A percentile compares a stretch with the other conserved stretches of the same genome.
phyloP scores from a whole-genome alignment of 2,888 invertebrate species.

The Xylophagus ater region DNA sequence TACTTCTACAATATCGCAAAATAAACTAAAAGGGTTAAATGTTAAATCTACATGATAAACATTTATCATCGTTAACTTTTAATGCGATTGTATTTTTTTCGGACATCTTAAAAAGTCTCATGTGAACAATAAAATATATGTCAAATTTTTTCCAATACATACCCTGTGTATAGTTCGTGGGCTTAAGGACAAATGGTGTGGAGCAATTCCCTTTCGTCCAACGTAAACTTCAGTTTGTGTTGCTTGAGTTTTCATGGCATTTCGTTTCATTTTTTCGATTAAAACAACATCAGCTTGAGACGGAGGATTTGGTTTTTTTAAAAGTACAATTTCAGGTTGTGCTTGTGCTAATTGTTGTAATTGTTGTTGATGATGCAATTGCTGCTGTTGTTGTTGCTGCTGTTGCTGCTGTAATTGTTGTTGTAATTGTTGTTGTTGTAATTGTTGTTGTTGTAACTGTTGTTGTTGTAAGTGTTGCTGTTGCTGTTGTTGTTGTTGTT shows the following conservation, averaged over 20 bases:
- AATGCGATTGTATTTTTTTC: too few species aligned
- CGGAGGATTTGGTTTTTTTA: not conserved
- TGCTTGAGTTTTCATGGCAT: slow-evolving; percentile 82
- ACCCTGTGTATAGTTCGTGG: slow-evolving; percentile 73
- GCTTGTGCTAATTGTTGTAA: slow-evolving; percentile 23
- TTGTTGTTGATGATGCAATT: slow-evolving; percentile 21
- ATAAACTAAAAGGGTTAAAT: too few species aligned
- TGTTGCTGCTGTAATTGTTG: slow-evolving; percentile 10
- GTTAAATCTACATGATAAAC: too few species aligned
- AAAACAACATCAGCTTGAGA: slow-evolving; percentile 30
- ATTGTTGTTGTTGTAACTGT: slow-evolving; percentile 16
- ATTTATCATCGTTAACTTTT: too few species aligned
- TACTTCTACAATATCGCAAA: too few species aligned
- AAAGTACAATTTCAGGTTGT: slow-evolving; percentile 28
- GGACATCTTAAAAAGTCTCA: too few species aligned
- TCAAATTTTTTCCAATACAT: too few species aligned
- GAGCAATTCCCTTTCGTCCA: slow-evolving; percentile 58
- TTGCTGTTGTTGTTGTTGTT: slow-evolving; percentile 24
- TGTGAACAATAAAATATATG: too few species aligned
- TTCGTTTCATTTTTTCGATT: slow-evolving; percentile 69
- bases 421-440: slow-evolving; percentile 15
- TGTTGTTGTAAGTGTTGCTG: slow-evolving; percentile 18
- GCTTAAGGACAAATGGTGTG: slow-evolving; percentile 60
- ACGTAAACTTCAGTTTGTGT: slow-evolving; percentile 76
- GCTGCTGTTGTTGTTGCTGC: slow-evolving; percentile 21